Conservation (phyloP, 35 echinoderm and acorn worm genomes). For the Apostichopus japonicus region DNA sequence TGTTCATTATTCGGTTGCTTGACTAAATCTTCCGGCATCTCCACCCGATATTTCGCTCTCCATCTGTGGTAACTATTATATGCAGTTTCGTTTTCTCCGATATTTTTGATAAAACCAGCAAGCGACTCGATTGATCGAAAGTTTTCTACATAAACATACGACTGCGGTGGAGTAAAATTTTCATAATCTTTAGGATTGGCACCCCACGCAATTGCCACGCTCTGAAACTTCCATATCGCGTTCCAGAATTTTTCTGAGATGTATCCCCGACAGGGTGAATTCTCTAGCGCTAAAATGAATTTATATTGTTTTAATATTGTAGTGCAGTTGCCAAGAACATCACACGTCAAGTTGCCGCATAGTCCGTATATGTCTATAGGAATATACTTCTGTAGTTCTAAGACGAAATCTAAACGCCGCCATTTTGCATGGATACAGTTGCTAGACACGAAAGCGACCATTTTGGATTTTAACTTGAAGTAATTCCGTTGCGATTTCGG, state of each 20-base stretch:
- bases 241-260: conserved; percentile 57
- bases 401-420: conserved; percentile 44
- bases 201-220: conserved; percentile 34
- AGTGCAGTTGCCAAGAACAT: not conserved
- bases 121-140: conserved; percentile 21
- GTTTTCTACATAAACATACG: not conserved
- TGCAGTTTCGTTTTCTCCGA: not conserved
- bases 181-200: conserved; percentile 25
- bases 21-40: not conserved
- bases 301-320: conserved; percentile 22
- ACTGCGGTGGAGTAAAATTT: conserved; percentile 8
- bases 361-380: conserved; percentile 25
- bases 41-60: not conserved
- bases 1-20: not conserved
- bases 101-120: not conserved
- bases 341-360: conserved; percentile 27
- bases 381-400: not conserved
- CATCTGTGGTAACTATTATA: conserved; percentile 43
- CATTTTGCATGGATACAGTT: conserved; percentile 52
- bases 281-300: conserved; percentile 51
- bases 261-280: conserved; percentile 46
- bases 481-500: not conserved
- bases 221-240: not conserved
- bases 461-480: not conserved
- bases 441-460: conserved; percentile 43